Base-by-base conservation (phyloP, 2,797 vertebrate genomes). In the Mallotus villosus region DNA sequence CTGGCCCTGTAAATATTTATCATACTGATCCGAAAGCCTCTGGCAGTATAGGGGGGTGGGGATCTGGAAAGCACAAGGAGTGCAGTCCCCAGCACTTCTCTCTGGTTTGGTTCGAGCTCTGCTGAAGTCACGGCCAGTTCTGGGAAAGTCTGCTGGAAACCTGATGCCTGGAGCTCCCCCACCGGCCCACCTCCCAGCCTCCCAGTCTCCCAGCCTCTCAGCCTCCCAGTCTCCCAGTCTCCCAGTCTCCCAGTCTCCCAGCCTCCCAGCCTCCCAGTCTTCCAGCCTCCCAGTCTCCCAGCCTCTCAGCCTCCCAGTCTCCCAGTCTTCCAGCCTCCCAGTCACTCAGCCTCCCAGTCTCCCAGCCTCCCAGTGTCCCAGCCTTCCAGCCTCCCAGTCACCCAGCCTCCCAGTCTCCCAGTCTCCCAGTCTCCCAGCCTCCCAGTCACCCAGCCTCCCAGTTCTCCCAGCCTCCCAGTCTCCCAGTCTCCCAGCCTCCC, bases 1-100 rank as follows among this genome's bases (percentile, higher is more conserved):
- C 53, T 59, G 73, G 74, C 69, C 74, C 76, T 75, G 78, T 87
- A 89, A 90, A 89, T 89, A 86, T 89, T 89, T 88, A 82, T 80
- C 58, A 53, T 69, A 74, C 66, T 77, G 78, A 82, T 77, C 78
- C 76, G 41, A 64, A n/a, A 67, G 74, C 80, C 78, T 82, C 46
- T 66, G 70, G 67, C 82, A 55, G 77, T 51, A 25, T 74, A n/a
- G 51, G 51, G n/a, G 51, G 24, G 63, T 49, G 46, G 55, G 37
- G 37, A 73, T 74, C 77, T 61, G 60, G 74, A 79, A 72, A 74
- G 53, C 9, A n/a, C 22, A 58, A 81, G 74, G 67, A 22, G n/a
- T 53, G 70, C 19, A 2, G 29, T 32, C 60, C 37, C 22, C 37
- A 46, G 63, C 46, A 22, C n/a, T 1, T 5, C 63, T 68, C 74